A percentile compares a stretch with the other conserved stretches of the same genome.
Conservation (phyloP, 2,888 invertebrate genomes). For the Neelides folsomi region DNA sequence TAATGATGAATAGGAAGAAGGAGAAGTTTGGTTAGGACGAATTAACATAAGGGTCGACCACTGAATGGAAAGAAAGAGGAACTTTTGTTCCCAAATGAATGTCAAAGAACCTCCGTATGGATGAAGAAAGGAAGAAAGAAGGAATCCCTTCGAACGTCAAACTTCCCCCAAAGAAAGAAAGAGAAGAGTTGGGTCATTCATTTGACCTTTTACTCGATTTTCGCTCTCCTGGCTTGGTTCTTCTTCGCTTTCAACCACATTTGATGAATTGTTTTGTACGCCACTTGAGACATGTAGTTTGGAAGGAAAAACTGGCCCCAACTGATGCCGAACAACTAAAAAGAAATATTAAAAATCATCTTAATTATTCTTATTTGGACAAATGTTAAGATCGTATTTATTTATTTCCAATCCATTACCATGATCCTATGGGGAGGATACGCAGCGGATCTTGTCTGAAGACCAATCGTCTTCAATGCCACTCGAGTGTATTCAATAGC, state of each 20-base stretch:
- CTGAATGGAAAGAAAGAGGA: too few relatives aligned
- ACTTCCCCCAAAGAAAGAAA: too few relatives aligned
- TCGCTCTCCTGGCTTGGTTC: constrained; percentile 31
- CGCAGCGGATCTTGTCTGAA: constrained; percentile 55
- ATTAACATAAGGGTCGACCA: too few relatives aligned
- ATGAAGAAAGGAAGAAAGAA: too few relatives aligned
- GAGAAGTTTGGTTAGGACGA: too few relatives aligned
- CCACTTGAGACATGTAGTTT: constrained; percentile 30
- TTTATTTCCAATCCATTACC: constrained; percentile 36
- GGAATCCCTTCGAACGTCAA: too few relatives aligned
- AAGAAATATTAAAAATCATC: too few relatives aligned
- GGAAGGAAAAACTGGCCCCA: constrained; percentile 33
- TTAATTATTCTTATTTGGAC: too few relatives aligned
- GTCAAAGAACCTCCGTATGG: too few relatives aligned
- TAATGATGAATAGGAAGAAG: too few relatives aligned
- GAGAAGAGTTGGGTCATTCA: not conserved
- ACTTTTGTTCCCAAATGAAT: too few relatives aligned
- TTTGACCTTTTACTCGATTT: constrained; percentile 27
- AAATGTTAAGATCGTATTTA: too few relatives aligned
- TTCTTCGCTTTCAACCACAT: constrained; percentile 33
- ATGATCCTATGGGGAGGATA: constrained; percentile 58
- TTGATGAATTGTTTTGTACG: constrained; percentile 30
- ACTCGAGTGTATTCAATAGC: constrained; percentile 57
- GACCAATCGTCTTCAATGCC: constrained; percentile 57
- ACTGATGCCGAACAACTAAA: constrained; percentile 31